These are phyloP conservation scores for Halcyon badia DNA, from an alignment of 2,797 vertebrate species.

Conservation along the genomic window DNA sequence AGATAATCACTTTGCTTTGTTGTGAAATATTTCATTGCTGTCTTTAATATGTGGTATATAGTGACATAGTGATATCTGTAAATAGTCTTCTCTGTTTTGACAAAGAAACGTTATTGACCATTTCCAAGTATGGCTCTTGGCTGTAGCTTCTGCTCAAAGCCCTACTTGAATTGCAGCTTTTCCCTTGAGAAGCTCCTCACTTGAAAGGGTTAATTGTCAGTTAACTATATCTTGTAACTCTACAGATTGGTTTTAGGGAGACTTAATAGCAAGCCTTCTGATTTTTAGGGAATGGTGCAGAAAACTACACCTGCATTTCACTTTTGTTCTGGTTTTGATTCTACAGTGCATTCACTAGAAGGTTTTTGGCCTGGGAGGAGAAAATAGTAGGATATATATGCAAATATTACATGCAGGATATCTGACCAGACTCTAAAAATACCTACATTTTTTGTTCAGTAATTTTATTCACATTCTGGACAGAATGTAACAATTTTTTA, in stretches of 20 bases:
- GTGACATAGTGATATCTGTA: neutral
- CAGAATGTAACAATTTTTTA: neutral
- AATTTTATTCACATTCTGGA: neutral
- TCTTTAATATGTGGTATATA: neutral
- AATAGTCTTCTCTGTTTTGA: neutral
- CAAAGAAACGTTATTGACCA: neutral
- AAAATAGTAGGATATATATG: neutral
- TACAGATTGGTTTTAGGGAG: neutral
- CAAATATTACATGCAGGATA: neutral
- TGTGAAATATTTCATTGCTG: neutral
- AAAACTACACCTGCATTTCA: neutral
- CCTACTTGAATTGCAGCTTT: neutral
- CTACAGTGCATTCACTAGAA: neutral
- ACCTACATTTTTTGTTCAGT: accelerated
- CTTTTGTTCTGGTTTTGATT: neutral
- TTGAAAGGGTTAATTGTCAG: neutral
- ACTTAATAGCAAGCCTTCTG: neutral
- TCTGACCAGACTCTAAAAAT: neutral
- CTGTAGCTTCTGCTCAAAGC: neutral
- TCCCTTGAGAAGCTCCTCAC: neutral
- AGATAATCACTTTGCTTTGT: neutral
- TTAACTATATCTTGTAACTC: neutral
- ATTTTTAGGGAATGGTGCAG: neutral
- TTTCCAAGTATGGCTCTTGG: neutral
- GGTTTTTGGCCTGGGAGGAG: neutral